Evolutionary conservation across 1,140 invertebrate genomes (phyloP).

Genomic region (Drosophila elegans): DNA sequence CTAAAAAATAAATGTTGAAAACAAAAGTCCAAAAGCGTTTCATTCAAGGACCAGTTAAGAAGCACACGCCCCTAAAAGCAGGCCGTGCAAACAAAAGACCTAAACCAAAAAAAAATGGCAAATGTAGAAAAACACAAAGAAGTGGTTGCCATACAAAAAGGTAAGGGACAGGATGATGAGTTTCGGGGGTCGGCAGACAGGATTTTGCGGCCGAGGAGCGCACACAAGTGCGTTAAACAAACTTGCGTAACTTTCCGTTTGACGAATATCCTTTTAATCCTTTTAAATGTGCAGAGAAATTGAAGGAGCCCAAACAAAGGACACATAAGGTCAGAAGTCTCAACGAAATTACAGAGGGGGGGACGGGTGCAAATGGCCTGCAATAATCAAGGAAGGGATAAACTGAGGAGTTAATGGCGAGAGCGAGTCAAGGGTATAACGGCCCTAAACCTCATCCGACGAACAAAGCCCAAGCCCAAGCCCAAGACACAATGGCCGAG

Average conservation of each 20-base stretch:
- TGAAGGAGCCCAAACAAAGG: constrained; percentile 72
- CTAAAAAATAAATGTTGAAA: constrained; percentile 81
- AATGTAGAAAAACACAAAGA: constrained; percentile 50
- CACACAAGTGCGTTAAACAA: constrained; percentile 51
- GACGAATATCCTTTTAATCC: constrained; percentile 83
- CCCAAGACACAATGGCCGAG: constrained; percentile 39
- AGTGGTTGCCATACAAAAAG: constrained; percentile 46
- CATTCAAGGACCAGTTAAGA: constrained; percentile 27
- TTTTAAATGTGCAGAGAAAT: constrained; percentile 79
- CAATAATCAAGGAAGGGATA: constrained; percentile 82
- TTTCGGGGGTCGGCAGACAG: constrained; percentile 12
- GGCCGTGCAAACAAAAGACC: constrained; percentile 31
- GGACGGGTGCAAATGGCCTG: constrained; percentile 62
- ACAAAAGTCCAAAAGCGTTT: constrained; percentile 56
- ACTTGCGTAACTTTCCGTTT: constrained; percentile 72
- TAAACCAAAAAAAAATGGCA: constrained; percentile 23
- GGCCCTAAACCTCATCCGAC: constrained; percentile 72
- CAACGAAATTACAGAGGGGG: constrained; percentile 52
- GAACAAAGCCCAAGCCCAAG: constrained; percentile 49
- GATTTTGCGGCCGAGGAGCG: constrained; percentile 29
- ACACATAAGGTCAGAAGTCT: constrained; percentile 75
- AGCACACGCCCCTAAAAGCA: constrained; percentile 25
- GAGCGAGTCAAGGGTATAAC: constrained; percentile 76
- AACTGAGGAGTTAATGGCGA: constrained; percentile 78
- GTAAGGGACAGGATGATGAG: neutral